Evolutionary conservation across 2,113 vertebrate species (phyloP), one percentile per base, ranked within the genome.

Genomic region (Polypterus senegalus): DNA sequence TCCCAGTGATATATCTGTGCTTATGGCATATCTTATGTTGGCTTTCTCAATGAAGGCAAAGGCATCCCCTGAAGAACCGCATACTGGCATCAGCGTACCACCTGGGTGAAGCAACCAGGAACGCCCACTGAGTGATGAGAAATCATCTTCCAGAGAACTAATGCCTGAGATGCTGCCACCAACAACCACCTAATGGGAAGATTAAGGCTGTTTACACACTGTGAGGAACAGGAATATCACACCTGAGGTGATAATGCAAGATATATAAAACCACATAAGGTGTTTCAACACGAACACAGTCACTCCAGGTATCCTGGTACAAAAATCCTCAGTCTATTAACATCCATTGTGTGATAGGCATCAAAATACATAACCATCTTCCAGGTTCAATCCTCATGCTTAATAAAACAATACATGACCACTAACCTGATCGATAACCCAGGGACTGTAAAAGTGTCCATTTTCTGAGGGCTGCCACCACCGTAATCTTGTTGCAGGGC

Each of bases 1-100:
- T 0, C 92, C 92, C 77, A 99, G 75, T 48, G 89, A 91, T 4
- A 98, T 89, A 71, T 99, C 96, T 2, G 94, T 97, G 70, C 91
- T 95, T 57, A 98, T 88, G 46, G 93, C 92, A 0, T 97, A 99
- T 63, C 96, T 93, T 5, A 91, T 97, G 79, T 89, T 96, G 46
- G 96, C 95, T 76, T 99, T 99, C 73, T 99, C 94, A 3, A 97
- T 97, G 75, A 99, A 99, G 54, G 96, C 96, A 9, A 99, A 89
- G 6, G 94, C 95, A 6, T 94, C 90, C 1, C 96, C 95, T 0
- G 86, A 79, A 2, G 96, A 98, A 49, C 95, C 93, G 48, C 96
- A 99, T 59, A 98, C 94, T 0, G 96, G 92, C 94, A 97, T 97
- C 52, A 91, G 88, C 27, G 92, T 97, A 47, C 93, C 95, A 7